A percentile compares a stretch with the other conserved stretches of the same genome.
Evolutionary conservation across 2,888 invertebrate species (phyloP).

Genomic region (Synergus itoensis): DNA sequence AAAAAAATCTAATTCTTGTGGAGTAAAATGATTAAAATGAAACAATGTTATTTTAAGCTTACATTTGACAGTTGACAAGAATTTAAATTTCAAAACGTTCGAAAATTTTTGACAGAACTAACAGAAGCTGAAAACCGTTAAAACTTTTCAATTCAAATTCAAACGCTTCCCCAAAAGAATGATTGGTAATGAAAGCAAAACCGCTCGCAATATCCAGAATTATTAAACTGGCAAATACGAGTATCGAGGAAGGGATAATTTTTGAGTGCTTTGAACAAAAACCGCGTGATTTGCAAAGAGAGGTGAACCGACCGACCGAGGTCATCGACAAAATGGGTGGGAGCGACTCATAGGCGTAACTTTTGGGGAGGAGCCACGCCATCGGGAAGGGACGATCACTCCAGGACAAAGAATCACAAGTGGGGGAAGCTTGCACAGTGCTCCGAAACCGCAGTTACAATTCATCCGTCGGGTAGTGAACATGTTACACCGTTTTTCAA

Average conservation of each 20-base stretch:
- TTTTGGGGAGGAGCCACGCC: conserved; percentile 44
- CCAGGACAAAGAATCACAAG: conserved; percentile 44
- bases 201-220: not conserved
- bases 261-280: conserved; percentile 17
- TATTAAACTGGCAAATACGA: not conserved
- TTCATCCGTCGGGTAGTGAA: conserved; percentile 49
- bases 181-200: not conserved
- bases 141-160: too few relatives aligned
- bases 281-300: conserved; percentile 14
- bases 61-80: too few relatives aligned
- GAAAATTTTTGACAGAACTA: too few relatives aligned
- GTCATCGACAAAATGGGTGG: conserved; percentile 29
- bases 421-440: conserved; percentile 47
- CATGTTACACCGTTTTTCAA: conserved; percentile 44
- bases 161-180: not conserved
- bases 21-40: too few relatives aligned
- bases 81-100: too few relatives aligned
- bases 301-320: not conserved
- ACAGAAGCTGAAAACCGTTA: too few relatives aligned
- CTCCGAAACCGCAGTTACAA: conserved; percentile 51
- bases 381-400: conserved; percentile 40
- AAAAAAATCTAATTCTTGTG: too few relatives aligned
- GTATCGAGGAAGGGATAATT: conserved; percentile 2
- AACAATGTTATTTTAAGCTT: too few relatives aligned
- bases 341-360: conserved; percentile 43